These are phyloP conservation scores for Papilio polytes DNA, from an alignment of 1,140 invertebrate species.

Conservation along the genomic window DNA sequence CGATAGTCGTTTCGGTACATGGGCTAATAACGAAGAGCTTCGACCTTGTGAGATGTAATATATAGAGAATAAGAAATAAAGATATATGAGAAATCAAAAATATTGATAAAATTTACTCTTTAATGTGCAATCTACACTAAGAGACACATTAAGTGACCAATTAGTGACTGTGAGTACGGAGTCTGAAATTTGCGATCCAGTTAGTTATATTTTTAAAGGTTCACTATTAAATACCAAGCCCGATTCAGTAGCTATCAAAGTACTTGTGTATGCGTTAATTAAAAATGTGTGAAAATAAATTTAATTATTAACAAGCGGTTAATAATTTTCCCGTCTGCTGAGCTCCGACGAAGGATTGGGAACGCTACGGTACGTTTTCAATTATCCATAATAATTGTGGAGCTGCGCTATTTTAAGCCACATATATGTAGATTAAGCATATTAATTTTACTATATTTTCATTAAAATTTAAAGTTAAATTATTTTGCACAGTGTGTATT, in stretches of 20 bases:
- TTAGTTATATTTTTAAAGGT: too few relatives aligned
- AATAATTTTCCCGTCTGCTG: slow-evolving; percentile 10
- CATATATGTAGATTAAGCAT: background rate
- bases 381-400: slow-evolving; percentile 4
- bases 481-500: too few relatives aligned
- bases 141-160: too few relatives aligned
- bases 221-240: background rate
- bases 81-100: too few relatives aligned
- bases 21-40: too few relatives aligned
- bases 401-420: slow-evolving; percentile 2
- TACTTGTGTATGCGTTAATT: background rate
- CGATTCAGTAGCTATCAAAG: background rate
- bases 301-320: slow-evolving; percentile 13
- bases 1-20: too few relatives aligned
- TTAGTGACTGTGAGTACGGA: too few relatives aligned
- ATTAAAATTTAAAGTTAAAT: background rate
- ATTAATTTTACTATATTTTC: background rate
- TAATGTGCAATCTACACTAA: too few relatives aligned
- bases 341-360: slow-evolving; percentile 12
- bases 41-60: too few relatives aligned
- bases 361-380: background rate
- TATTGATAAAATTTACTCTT: too few relatives aligned
- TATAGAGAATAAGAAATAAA: too few relatives aligned
- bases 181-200: too few relatives aligned
- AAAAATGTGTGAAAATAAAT: slow-evolving; percentile 26